phyloP scores from a whole-genome alignment of 2,888 invertebrate species.

The Mycalesis mineus region DNA sequence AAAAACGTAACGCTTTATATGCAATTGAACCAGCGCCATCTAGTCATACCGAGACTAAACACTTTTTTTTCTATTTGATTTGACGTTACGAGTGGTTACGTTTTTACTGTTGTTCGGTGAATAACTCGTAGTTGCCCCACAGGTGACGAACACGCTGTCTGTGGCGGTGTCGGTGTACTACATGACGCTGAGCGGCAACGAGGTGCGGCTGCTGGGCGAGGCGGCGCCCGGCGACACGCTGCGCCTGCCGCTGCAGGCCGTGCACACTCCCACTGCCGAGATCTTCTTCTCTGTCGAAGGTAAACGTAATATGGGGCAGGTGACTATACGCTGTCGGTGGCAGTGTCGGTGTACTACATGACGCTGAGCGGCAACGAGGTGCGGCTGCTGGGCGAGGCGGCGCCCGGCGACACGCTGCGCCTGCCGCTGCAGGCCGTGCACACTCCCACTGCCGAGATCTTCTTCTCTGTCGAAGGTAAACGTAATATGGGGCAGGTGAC shows the following conservation, averaged over 20 bases:
- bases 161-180: slow-evolving; percentile 88
- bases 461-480: slow-evolving; percentile 88
- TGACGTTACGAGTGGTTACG: too few relatives aligned
- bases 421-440: slow-evolving; percentile 93
- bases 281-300: slow-evolving; percentile 92
- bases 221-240: slow-evolving; percentile 83
- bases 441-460: slow-evolving; percentile 90
- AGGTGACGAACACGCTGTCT: slow-evolving; percentile 91
- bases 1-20: too few relatives aligned
- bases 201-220: slow-evolving; percentile 84
- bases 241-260: slow-evolving; percentile 90
- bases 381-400: slow-evolving; percentile 84
- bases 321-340: too few relatives aligned
- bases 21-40: too few relatives aligned
- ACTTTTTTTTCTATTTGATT: too few relatives aligned
- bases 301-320: too few relatives aligned
- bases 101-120: too few relatives aligned
- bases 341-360: slow-evolving; percentile 90
- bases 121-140: too few relatives aligned
- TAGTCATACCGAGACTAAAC: too few relatives aligned
- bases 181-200: slow-evolving; percentile 85
- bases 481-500: too few relatives aligned
- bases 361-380: slow-evolving; percentile 84
- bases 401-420: slow-evolving; percentile 83
- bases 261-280: slow-evolving; percentile 92